Conservation (phyloP, 2,888 invertebrate genomes). For the Andrena chrysosceles region DNA sequence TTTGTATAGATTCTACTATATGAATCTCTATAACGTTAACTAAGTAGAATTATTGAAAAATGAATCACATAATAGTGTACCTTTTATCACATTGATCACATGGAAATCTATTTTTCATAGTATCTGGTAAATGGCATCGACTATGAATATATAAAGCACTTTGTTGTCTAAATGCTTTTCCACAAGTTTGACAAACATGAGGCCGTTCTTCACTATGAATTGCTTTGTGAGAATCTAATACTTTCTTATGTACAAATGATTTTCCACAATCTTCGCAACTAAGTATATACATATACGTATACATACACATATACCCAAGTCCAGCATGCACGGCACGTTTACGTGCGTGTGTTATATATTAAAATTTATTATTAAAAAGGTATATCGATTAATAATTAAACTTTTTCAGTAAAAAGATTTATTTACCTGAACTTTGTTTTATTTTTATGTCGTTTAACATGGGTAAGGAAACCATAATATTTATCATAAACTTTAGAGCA, state of each 20-base stretch:
- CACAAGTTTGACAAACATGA: conserved; percentile 86
- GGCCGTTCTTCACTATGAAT: conserved; percentile 86
- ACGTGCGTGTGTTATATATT: conserved; percentile 22
- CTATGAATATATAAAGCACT: conserved; percentile 86
- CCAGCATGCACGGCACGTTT: conserved; percentile 12
- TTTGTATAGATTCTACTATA: background rate
- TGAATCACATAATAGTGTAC: conserved; percentile 62
- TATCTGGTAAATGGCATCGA: conserved; percentile 87
- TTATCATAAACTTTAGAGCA: conserved; percentile 88
- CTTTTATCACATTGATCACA: conserved; percentile 87
- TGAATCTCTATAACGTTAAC: conserved; percentile 1
- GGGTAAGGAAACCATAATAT: conserved; percentile 88
- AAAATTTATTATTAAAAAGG: conserved; percentile 28
- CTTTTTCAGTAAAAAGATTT: conserved; percentile 76
- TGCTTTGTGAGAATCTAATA: conserved; percentile 85
- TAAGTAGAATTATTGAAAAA: background rate
- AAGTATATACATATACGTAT: conserved; percentile 37
- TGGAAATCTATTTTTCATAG: conserved; percentile 87
- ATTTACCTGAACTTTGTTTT: conserved; percentile 87
- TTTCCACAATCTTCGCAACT: conserved; percentile 87
- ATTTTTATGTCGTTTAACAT: conserved; percentile 88
- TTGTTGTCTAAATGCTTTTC: conserved; percentile 87
- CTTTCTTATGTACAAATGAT: conserved; percentile 86
- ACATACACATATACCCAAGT: conserved; percentile 29
- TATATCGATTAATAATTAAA: conserved; percentile 19